A percentile compares a stretch with the other conserved stretches of the same genome.
Evolutionary conservation across 2,888 invertebrate genomes (phyloP).

Genomic region (Eremobia ochroleuca): DNA sequence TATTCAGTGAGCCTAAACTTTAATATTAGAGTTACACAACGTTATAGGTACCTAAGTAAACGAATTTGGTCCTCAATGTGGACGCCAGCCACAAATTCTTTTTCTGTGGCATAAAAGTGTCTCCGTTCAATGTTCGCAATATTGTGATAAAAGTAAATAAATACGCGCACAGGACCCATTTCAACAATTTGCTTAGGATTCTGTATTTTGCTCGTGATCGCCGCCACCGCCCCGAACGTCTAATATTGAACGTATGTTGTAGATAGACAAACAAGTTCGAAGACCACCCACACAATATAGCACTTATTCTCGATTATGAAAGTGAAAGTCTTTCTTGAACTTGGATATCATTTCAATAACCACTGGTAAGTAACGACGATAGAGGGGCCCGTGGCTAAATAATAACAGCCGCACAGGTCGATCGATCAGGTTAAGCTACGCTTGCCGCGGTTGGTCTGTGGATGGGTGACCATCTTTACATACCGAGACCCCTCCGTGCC

Average conservation of each 20-base stretch:
- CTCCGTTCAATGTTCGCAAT: constrained; percentile 74
- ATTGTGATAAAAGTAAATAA: constrained; percentile 82
- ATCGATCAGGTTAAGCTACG: too few relatives aligned
- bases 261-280: constrained; percentile 44
- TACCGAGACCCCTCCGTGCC: too few relatives aligned
- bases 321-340: constrained; percentile 46
- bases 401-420: too few relatives aligned
- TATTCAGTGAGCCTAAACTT: constrained; percentile 27
- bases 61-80: constrained; percentile 62
- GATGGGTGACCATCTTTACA: too few relatives aligned
- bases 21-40: constrained; percentile 33
- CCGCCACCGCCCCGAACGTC: constrained; percentile 30
- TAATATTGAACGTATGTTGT: constrained; percentile 48
- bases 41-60: constrained; percentile 39
- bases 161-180: constrained; percentile 75
- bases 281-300: constrained; percentile 34
- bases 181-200: constrained; percentile 82
- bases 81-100: constrained; percentile 71
- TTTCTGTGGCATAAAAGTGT: constrained; percentile 72
- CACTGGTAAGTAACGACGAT: not conserved
- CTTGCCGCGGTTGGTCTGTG: too few relatives aligned
- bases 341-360: constrained; percentile 13
- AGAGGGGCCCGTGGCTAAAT: too few relatives aligned
- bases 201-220: constrained; percentile 71
- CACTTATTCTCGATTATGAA: constrained; percentile 38